phyloP scores from a whole-genome alignment of 92 coral and sea anemone species.

The Porites evermanni region DNA sequence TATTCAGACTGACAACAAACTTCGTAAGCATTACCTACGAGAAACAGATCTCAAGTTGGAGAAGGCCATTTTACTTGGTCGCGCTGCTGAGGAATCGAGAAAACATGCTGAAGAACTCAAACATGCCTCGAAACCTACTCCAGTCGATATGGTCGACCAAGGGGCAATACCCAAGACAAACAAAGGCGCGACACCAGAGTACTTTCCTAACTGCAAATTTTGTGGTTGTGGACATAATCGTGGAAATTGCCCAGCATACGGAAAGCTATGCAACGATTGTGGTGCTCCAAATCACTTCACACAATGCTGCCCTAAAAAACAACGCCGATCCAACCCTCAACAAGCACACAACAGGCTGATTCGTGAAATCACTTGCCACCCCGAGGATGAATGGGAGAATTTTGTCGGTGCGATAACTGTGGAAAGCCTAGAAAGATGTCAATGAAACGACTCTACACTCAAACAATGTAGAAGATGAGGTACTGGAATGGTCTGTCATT shows the following conservation, averaged over 20 bases:
- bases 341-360: background rate
- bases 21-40: constrained; percentile 40
- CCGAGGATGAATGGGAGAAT: background rate
- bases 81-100: constrained; percentile 58
- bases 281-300: constrained; percentile 53
- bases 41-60: constrained; percentile 43
- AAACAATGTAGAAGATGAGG: background rate
- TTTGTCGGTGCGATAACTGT: background rate
- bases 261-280: constrained; percentile 40
- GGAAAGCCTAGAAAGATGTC: background rate
- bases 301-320: constrained; percentile 31
- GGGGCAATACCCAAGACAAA: background rate
- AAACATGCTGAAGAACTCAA: constrained; percentile 50
- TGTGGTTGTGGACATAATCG: constrained; percentile 47
- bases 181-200: background rate
- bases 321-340: background rate
- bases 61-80: constrained; percentile 49
- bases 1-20: constrained; percentile 28
- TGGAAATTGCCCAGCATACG: constrained; percentile 53
- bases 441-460: constrained; percentile 7
- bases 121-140: constrained; percentile 2
- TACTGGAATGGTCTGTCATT: constrained; percentile 43
- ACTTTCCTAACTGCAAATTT: constrained; percentile 42
- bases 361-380: background rate
- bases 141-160: constrained; percentile 23